phyloP scores from a whole-genome alignment of 2,113 vertebrate species.

The Romanogobio albipinnatus region DNA sequence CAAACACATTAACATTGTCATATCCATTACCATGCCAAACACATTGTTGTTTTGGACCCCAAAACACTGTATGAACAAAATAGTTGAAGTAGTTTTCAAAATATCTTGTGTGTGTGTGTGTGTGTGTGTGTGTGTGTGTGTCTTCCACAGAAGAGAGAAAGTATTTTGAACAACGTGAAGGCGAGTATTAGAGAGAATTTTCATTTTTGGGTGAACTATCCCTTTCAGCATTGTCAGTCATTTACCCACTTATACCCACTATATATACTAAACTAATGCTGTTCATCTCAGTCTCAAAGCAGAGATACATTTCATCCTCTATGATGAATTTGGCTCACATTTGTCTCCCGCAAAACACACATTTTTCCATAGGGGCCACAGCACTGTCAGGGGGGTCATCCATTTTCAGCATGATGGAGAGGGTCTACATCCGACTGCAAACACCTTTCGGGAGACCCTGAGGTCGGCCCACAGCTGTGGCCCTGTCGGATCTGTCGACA shows the following conservation, averaged over 20 bases:
- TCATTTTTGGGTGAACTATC: neutral
- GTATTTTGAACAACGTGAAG: neutral
- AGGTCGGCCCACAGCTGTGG: slow-evolving; percentile 43
- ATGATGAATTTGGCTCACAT: slow-evolving; percentile 34
- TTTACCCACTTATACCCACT: neutral
- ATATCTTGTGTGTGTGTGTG: no score
- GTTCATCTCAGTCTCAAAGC: neutral
- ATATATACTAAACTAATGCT: neutral
- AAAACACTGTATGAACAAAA: no score
- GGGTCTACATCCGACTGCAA: slow-evolving; percentile 32
- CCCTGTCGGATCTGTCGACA: slow-evolving; percentile 41
- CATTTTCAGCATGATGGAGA: slow-evolving; percentile 38
- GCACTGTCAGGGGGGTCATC: slow-evolving; percentile 8
- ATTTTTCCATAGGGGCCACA: slow-evolving; percentile 12
- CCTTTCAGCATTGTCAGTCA: neutral
- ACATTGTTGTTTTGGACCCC: no score
- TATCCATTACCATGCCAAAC: no score
- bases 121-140: no score
- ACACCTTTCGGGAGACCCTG: slow-evolving; percentile 49
- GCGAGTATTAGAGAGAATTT: neutral
- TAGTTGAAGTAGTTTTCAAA: no score
- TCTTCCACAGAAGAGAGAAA: no score
- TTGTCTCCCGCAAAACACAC: slow-evolving; percentile 38
- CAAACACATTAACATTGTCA: no score
- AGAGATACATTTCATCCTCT: neutral